These are phyloP conservation scores for Astatoreochromis straeleni DNA, from an alignment of 2,113 vertebrate species.

Conservation along the genomic window DNA sequence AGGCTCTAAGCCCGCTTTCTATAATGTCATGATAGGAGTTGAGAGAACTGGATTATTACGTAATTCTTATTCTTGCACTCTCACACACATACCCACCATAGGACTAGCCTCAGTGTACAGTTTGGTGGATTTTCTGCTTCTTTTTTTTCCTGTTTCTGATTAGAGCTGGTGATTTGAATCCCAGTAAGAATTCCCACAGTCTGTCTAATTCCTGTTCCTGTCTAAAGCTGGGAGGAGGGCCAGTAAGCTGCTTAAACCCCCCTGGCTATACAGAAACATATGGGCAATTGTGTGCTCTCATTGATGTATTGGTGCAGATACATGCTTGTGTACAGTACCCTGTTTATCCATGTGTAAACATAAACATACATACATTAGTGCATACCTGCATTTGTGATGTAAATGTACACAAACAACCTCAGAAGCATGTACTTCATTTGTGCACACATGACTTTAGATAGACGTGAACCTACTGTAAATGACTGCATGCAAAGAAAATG, in stretches of 20 bases:
- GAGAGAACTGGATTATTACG: conserved; percentile 21
- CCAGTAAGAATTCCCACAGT: conserved; percentile 65
- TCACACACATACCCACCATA: background rate
- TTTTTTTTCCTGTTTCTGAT: conserved; percentile 18
- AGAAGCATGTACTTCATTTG: background rate
- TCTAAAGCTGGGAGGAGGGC: conserved; percentile 45
- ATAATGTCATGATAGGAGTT: background rate
- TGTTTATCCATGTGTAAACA: background rate
- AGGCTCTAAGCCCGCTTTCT: background rate
- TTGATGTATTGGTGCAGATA: background rate
- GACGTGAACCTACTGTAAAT: background rate
- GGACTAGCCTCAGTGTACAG: background rate
- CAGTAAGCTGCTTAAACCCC: conserved; percentile 51
- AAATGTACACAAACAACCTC: background rate
- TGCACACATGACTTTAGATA: background rate
- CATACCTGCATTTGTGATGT: background rate
- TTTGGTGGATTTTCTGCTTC: conserved; percentile 18
- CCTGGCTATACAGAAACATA: background rate
- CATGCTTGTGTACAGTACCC: background rate
- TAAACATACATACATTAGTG: background rate
- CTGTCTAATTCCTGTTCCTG: conserved; percentile 51
- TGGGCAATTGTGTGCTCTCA: background rate
- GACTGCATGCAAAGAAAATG: background rate
- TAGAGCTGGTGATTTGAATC: conserved; percentile 53
- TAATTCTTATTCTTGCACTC: conserved; percentile 26